phyloP scores from a whole-genome alignment of 2,797 vertebrate species.

The Cynopterus sphinx region DNA sequence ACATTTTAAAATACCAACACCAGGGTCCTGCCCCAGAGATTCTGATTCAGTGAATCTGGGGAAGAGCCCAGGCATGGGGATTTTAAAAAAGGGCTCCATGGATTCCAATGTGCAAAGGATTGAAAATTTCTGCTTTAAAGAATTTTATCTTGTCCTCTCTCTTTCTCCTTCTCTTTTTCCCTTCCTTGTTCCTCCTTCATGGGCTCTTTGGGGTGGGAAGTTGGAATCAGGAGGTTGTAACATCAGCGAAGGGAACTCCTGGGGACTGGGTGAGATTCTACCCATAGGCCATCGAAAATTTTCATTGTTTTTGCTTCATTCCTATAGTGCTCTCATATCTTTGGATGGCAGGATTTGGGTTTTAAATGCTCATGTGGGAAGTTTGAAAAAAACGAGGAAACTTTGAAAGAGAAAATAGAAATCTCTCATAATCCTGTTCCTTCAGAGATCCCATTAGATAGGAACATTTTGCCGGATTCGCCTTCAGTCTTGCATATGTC shows the following conservation, averaged over 20 bases:
- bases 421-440: neutral
- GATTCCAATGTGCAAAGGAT: neutral
- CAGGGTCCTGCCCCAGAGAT: neutral
- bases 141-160: neutral
- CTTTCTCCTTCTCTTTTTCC: neutral
- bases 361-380: constrained; percentile 8
- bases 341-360: neutral
- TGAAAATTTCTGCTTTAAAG: neutral
- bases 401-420: constrained; percentile 15
- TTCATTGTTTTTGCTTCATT: neutral
- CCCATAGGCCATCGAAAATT: neutral
- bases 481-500: neutral
- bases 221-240: neutral
- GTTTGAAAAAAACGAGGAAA: constrained; percentile 12
- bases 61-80: neutral
- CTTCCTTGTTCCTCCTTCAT: neutral
- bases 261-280: neutral
- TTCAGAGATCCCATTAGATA: neutral
- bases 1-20: neutral
- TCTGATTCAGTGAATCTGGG: neutral
- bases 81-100: neutral
- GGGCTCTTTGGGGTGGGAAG: neutral
- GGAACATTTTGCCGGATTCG: neutral
- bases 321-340: neutral
- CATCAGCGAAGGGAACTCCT: neutral